These are phyloP conservation scores for Anguilla pacifica DNA, from an alignment of 2,797 vertebrate species.

Conservation along the genomic window DNA sequence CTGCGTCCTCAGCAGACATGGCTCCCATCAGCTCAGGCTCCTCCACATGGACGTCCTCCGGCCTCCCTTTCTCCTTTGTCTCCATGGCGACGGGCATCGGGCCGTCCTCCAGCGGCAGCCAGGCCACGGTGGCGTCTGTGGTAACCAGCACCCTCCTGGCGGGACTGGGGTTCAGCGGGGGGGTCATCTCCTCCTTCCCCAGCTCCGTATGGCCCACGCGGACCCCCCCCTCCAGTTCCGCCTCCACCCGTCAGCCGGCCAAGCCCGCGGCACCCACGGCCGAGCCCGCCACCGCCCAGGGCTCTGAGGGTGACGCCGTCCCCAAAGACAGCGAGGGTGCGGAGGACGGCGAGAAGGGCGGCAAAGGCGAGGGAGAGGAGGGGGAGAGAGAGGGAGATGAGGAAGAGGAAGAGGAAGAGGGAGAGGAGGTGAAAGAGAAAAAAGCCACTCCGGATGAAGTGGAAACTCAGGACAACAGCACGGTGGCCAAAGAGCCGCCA, in stretches of 20 bases:
- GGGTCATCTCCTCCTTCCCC: conserved; percentile 91
- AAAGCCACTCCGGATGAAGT: conserved; percentile 48
- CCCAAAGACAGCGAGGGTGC: conserved; percentile 72
- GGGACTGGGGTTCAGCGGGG: conserved; percentile 87
- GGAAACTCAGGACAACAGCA: conserved; percentile 38
- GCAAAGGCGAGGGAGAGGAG: conserved; percentile 75
- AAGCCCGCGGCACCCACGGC: conserved; percentile 59
- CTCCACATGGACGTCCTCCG: conserved; percentile 95
- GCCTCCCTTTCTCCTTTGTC: conserved; percentile 94
- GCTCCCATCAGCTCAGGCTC: conserved; percentile 97
- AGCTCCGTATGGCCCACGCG: conserved; percentile 89
- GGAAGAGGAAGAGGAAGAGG: conserved; percentile 56
- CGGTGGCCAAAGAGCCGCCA: conserved; percentile 44
- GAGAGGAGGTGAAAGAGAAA: conserved; percentile 65
- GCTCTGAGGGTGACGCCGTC: conserved; percentile 62
- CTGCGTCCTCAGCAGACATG: conserved; percentile 95
- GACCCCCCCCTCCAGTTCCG: conserved; percentile 57
- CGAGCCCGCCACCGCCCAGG: conserved; percentile 62
- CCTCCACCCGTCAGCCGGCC: conserved; percentile 59
- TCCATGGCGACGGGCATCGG: conserved; percentile 96
- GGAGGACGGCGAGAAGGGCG: conserved; percentile 71
- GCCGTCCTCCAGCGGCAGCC: conserved; percentile 92
- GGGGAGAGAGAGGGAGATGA: conserved; percentile 56
- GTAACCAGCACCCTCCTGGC: conserved; percentile 94
- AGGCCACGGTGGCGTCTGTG: conserved; percentile 90